A percentile compares a stretch with the other conserved stretches of the same genome.
Evolutionary conservation across 2,888 invertebrate genomes (phyloP).

Genomic region (Lissonota sp.): DNA sequence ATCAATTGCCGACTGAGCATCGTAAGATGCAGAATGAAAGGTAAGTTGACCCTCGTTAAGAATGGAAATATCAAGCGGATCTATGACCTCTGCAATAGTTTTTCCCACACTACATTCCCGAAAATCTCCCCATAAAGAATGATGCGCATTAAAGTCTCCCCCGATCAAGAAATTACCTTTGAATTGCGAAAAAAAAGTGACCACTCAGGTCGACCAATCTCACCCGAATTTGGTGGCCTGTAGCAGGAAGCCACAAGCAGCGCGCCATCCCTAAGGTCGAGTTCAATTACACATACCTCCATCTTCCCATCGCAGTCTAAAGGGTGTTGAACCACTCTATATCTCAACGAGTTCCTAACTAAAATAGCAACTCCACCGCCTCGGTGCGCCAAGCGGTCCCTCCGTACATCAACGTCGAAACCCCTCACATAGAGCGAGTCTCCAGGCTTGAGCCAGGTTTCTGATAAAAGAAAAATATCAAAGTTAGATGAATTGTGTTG

Average conservation of each 20-base stretch:
- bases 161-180: conserved; percentile 30
- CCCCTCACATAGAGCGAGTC: conserved; percentile 20
- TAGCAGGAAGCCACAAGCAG: conserved; percentile 43
- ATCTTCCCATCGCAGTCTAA: conserved; percentile 38
- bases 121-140: conserved; percentile 36
- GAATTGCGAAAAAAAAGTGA: conserved; percentile 49
- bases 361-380: conserved; percentile 51
- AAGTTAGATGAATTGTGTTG: conserved; percentile 25
- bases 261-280: conserved; percentile 34
- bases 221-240: not conserved
- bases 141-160: conserved; percentile 57
- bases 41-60: conserved; percentile 42
- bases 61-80: conserved; percentile 10
- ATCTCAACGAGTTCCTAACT: conserved; percentile 33
- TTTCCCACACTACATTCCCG: conserved; percentile 9
- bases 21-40: conserved; percentile 11
- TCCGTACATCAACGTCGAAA: conserved; percentile 51
- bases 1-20: conserved; percentile 45
- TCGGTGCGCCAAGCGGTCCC: not conserved
- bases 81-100: conserved; percentile 18
- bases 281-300: conserved; percentile 47
- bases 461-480: conserved; percentile 53
- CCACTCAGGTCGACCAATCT: conserved; percentile 31
- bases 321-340: conserved; percentile 5
- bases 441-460: conserved; percentile 42